Evolutionary conservation across 2,797 vertebrate genomes (phyloP), one percentile per base, ranked within the genome.

Genomic region (Poecilia velifera): DNA sequence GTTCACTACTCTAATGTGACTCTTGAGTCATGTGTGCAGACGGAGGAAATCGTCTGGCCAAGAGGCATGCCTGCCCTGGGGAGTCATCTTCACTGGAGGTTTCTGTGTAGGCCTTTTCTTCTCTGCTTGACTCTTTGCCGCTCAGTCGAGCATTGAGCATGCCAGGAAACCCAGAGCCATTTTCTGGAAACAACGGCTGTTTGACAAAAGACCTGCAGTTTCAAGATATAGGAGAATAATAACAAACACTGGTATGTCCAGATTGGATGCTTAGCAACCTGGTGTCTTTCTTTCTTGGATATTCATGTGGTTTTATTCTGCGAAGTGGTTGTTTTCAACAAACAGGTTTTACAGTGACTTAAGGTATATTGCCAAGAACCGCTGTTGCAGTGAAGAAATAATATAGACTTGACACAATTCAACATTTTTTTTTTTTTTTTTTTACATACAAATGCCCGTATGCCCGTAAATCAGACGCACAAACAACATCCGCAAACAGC

Each of bases 11-110:
- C 84, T 88, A 87, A 89, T 83, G 78, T 72, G 85, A 80, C 86
- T 87, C 87, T 85, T 89, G 91, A 92, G 88, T 93, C 93, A 90
- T 91, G 86, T 84, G 77, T 89, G 85, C 87, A 89, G 86, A 93
- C 84, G 72, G 82, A 89, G 90, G 90, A 93, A 92, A 89, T 82
- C 34, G 88, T 91, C 91, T 90, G 87, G 89, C 86, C 89, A 89
- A 90, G 88, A 91, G 89, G 90, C 89, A 84, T 72, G 86, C 73
- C 73, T 0, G 16, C 91, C 86, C 87, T 51, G 46, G 90, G 86
- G 90, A 92, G 89, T 85, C 89, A 84, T 93, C 90, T 89, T 81
- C 83, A 31, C 87, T 28, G 81, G 70, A 72, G 84, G 86, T 77
- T 84, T 85, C 83, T 87, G 53, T 74, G 59, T 83, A 36, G 62